Evolutionary conservation across 2,888 invertebrate genomes (phyloP).

Genomic region (Rutpela maculata): DNA sequence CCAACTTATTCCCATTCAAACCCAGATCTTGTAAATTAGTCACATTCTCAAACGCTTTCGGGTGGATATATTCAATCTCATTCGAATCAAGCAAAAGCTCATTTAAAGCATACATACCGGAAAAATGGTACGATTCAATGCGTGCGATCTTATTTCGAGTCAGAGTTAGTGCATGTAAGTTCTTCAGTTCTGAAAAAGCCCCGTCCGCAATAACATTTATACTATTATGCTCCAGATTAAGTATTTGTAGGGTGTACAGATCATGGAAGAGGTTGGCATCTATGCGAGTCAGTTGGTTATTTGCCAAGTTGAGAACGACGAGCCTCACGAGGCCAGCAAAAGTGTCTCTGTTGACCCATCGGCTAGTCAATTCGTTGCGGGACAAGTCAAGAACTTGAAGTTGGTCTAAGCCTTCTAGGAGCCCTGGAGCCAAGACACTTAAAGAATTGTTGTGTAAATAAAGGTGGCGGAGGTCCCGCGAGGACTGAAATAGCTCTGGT

Average conservation of each 20-base stretch:
- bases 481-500: slow-evolving; percentile 85
- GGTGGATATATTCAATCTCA: slow-evolving; percentile 81
- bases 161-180: slow-evolving; percentile 85
- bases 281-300: slow-evolving; percentile 84
- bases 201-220: slow-evolving; percentile 83
- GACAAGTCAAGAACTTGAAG: slow-evolving; percentile 85
- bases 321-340: slow-evolving; percentile 85
- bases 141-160: slow-evolving; percentile 83
- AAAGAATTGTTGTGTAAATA: slow-evolving; percentile 87
- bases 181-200: slow-evolving; percentile 85
- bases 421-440: slow-evolving; percentile 84
- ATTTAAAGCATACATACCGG: slow-evolving; percentile 84
- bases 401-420: slow-evolving; percentile 84
- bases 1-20: slow-evolving; percentile 84
- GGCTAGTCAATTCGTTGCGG: slow-evolving; percentile 84
- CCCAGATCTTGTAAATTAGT: slow-evolving; percentile 87
- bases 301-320: slow-evolving; percentile 84
- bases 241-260: slow-evolving; percentile 83
- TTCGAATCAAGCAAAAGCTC: slow-evolving; percentile 86
- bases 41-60: slow-evolving; percentile 85
- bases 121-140: slow-evolving; percentile 83
- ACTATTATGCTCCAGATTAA: slow-evolving; percentile 84
- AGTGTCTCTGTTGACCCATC: slow-evolving; percentile 86
- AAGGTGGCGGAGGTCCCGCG: slow-evolving; percentile 83
- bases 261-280: slow-evolving; percentile 85